phyloP scores from a whole-genome alignment of 2,113 vertebrate genomes.

The Spilogale gracilis region DNA sequence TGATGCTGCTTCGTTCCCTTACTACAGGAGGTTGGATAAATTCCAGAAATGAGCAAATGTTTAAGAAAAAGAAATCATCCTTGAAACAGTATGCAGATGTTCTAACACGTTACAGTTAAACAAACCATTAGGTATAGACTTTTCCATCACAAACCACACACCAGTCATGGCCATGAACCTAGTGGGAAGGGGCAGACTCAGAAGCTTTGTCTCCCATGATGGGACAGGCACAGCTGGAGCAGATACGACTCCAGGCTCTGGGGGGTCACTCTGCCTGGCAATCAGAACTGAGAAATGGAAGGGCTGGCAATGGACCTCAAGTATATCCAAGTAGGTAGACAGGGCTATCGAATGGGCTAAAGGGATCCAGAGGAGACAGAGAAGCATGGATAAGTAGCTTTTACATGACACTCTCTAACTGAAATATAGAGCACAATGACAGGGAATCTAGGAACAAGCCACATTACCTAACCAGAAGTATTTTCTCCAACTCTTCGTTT shows the following conservation, averaged over 20 bases:
- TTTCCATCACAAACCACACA: not conserved
- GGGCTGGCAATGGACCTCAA: not conserved
- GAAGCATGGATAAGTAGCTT: not conserved
- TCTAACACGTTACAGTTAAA: constrained; percentile 60
- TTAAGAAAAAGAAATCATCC: constrained; percentile 62
- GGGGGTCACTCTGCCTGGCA: not conserved
- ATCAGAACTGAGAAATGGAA: constrained; percentile 6
- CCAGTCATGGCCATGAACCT: not conserved
- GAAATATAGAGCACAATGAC: not conserved
- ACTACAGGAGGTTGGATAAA: constrained; percentile 59
- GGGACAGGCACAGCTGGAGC: not conserved
- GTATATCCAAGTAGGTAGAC: not conserved
- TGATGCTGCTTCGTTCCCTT: constrained; percentile 50
- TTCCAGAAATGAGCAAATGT: constrained; percentile 80
- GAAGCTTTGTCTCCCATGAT: not conserved
- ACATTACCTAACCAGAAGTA: not conserved
- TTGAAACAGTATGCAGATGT: constrained; percentile 56
- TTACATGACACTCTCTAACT: not conserved
- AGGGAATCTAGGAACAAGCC: not conserved
- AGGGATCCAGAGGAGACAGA: not conserved
- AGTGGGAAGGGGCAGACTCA: not conserved
- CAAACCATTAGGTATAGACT: not conserved
- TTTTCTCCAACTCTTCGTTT: not conserved
- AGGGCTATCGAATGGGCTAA: not conserved
- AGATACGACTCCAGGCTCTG: not conserved